Evolutionary conservation across 2,888 invertebrate species (phyloP), one percentile per base, ranked within the genome.

Genomic region (Pristionchus japonicus): DNA sequence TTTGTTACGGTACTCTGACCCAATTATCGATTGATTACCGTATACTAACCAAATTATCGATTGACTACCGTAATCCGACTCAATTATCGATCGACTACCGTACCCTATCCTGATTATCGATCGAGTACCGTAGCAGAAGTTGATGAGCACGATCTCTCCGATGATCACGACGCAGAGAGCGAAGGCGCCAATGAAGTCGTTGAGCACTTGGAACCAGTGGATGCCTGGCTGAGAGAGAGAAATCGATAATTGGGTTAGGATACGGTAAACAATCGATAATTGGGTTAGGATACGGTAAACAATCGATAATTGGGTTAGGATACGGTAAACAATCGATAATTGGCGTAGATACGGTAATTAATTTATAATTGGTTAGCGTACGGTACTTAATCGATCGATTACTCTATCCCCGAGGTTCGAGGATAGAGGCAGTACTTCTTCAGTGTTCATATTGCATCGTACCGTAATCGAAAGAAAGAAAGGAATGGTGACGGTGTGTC

Each of bases 171-270:
- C 23, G 6, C 43, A 77, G 7, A 87, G 87, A n/a, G 87, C 49
- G 61, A 87, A 77, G 37, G 77, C 34, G 23, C 77, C 77, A 43
- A 87, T 27, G 80, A 43, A 77, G 17, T 80, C 87, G 31, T 80
- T 87, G 77, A 80, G 47, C 27, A 87, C 31, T 61, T 37, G 64
- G 87, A 87, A 87, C 57, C 49, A 87, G 61, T 77, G 87, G 47
- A 77, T 80, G 11, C 87, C 87, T 20, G 49, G 20, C 87, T 87
- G 77, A 6, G 61, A 34, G 43, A 34, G 6, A 9, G 37, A 9
- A 20, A 34, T 74, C 37, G 17, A 17, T 37, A 37, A 74, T 74
- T 15, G 34, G 6, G 6, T n/a, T 20, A 17, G 37, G n/a, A n/a
- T n/a, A n/a, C n/a, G n/a, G n/a, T n/a, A n/a, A n/a, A n/a, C n/a